phyloP scores from a whole-genome alignment of 2,113 vertebrate species.

The Cinclus mexicanus region DNA sequence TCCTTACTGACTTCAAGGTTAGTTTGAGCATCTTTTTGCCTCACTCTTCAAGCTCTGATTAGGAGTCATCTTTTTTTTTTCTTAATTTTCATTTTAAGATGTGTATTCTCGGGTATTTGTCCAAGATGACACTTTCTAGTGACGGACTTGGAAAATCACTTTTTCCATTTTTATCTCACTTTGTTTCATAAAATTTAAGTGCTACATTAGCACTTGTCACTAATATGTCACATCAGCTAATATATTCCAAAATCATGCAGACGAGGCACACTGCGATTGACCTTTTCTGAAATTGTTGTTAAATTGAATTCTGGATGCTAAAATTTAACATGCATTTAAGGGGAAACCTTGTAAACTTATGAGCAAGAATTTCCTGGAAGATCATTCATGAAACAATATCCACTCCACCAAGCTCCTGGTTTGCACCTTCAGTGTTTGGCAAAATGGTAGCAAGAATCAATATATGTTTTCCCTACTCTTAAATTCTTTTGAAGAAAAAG shows the following conservation, averaged over 20 bases:
- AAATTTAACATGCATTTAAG: not conserved
- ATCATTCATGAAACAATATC: not conserved
- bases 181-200: not conserved
- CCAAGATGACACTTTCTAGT: not conserved
- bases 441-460: not conserved
- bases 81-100: not conserved
- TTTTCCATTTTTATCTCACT: not conserved
- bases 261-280: not conserved
- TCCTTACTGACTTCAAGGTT: not conserved
- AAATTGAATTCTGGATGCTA: not conserved
- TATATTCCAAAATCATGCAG: not conserved
- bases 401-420: not conserved
- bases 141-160: not conserved
- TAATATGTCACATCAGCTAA: not conserved
- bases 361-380: not conserved
- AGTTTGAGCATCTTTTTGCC: not conserved
- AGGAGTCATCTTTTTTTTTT: not conserved
- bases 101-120: not conserved
- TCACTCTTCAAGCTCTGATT: not conserved
- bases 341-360: not conserved
- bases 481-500: not conserved
- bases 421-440: not conserved
- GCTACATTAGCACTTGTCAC: not conserved
- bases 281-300: not conserved
- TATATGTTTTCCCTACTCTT: not conserved